Percentiles rank a stretch among this genome's conserved stretches.
phyloP scores from a whole-genome alignment of 1,140 invertebrate species.

The Chionoecetes opilio region DNA sequence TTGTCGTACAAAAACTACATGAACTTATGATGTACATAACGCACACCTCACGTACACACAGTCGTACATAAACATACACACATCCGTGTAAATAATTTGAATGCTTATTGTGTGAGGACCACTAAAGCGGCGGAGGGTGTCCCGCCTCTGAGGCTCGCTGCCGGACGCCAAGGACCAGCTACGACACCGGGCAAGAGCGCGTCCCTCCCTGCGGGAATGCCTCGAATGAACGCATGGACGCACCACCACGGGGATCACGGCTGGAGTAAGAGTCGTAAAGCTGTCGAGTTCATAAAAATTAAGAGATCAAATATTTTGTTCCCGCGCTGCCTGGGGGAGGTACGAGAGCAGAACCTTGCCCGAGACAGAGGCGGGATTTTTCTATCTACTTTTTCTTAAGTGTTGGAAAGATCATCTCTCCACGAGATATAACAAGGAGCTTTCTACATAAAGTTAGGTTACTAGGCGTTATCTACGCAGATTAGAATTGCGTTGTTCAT shows the following conservation, averaged over 20 bases:
- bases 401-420: too few relatives aligned
- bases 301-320: neutral
- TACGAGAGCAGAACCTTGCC: neutral
- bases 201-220: too few relatives aligned
- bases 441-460: too few relatives aligned
- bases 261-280: neutral
- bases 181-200: too few relatives aligned
- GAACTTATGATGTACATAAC: neutral
- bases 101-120: conserved; percentile 1
- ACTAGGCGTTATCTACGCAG: too few relatives aligned
- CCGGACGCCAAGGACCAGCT: too few relatives aligned
- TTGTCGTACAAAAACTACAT: neutral
- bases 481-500: too few relatives aligned
- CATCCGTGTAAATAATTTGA: neutral
- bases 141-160: neutral
- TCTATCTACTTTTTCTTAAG: too few relatives aligned
- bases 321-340: neutral
- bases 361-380: neutral
- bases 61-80: neutral
- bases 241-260: too few relatives aligned
- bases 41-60: neutral
- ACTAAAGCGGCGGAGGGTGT: neutral
- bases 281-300: neutral
- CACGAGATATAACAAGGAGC: too few relatives aligned
- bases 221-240: neutral